Evolutionary conservation across 2,888 invertebrate genomes (phyloP), one percentile per base, ranked within the genome.

Genomic region (Plagodis dolabraria): DNA sequence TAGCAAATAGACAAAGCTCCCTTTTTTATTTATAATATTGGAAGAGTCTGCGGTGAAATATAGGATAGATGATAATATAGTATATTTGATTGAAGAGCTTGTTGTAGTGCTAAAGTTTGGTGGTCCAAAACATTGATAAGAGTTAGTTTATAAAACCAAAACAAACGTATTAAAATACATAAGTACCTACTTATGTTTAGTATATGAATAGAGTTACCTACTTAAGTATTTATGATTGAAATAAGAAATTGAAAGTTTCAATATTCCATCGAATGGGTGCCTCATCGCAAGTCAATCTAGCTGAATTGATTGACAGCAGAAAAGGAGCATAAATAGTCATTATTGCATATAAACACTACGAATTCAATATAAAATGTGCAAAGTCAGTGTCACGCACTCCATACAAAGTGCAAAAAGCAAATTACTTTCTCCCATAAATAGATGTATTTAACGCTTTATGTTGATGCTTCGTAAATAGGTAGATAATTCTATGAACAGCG

Each of bases 341-440:
- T 45, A 52, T 47, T 47, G 44, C 48, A 44, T 49, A 36, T 33
- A 34, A 40, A 38, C 33, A 46, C 12, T 34, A 12, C 33, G 36
- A 36, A 43, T 36, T 22, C 11, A 43, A 5, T 12, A 7, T 43
- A 43, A 59, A 67, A 67, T 59, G 53, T 65, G 65, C 61, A 56
- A 59, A 63, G 67, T 65, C 67, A 67, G 67, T 48, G 47, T 52
- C 9, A 42, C n/a, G 7, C 10, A 42, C 8, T 8, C 8, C 36
- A 36, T 8, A 36, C 7, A 7, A 36, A 36, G 10, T 44, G 63
- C 63, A 64, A 62, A 65, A 64, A 55, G 48, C 59, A 53, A 47
- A 66, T 47, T 46, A 63, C 69, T 71, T 71, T 71, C 71, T 61
- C 68, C 62, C 53, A 56, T 51, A 60, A 66, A 67, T 33, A 22